Evolutionary conservation across 2,797 vertebrate species (phyloP), one percentile per base, ranked within the genome.

Genomic region (Cirrhinus molitorella): DNA sequence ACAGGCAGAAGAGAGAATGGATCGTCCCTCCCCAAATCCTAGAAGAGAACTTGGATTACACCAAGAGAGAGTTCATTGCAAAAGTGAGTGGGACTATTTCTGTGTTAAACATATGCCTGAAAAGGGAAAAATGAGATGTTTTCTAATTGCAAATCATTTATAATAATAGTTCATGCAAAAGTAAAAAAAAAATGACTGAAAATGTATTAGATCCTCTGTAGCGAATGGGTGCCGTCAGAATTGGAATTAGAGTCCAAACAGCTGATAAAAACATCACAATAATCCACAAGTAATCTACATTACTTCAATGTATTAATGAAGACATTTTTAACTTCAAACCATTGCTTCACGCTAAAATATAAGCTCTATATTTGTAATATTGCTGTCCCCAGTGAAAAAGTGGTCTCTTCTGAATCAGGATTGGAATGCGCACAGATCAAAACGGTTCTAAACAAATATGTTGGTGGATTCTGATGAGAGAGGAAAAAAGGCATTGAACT

Each of bases 1-100:
- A 16, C 31, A 94, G 96, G 83, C 94, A 96, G 68, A 97, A 95
- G 92, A 93, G 97, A 84, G 95, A 97, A 80, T 99, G 98, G 98
- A 93, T 98, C 85, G 91, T 96, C 72, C 97, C 97, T 86, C 96
- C 97, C 0, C 94, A 88, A 0, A 79, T 89, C n/a, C 91, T 98
- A 23, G 81, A 16, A 8, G 98, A 99, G 92, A 96, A 96, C 81
- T 67, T 85, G 12, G 95, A 98, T 91, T 96, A 97, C 89, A 96
- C 94, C 3, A 79, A 92, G 1, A 75, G 70, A 25, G 87, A 91
- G 0, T 95, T 80, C 2, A 95, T 99, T 83, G 96, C 96, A 83
- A 96, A 77, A 92, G 98, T 99, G 92, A 96, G 96, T 93, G 53
- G 71, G 3, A 19, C 25, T 72, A 59, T 34, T 11, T 61, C 14